A percentile compares a stretch with the other conserved stretches of the same genome.
Evolutionary conservation across 2,888 invertebrate species (phyloP).

Genomic region (Hirtodrosophila cameraria): DNA sequence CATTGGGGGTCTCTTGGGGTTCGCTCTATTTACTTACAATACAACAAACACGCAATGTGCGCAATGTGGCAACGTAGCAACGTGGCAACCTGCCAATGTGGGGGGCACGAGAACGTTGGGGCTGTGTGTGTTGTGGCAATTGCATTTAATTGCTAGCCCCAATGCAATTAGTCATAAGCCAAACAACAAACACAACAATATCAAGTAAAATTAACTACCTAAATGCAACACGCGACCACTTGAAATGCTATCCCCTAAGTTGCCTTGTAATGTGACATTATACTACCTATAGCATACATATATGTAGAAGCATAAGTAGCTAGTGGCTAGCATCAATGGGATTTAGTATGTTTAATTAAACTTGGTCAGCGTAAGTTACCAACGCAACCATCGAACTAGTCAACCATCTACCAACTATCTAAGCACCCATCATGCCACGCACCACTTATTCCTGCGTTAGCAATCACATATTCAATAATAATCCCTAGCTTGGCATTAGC

Average conservation of each 20-base stretch:
- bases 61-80: constrained; percentile 2
- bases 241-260: constrained; percentile 52
- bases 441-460: constrained; percentile 29
- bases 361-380: constrained; percentile 36
- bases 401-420: neutral
- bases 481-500: constrained; percentile 47
- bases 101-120: neutral
- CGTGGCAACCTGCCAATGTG: too few species aligned
- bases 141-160: constrained; percentile 56
- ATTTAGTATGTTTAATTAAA: constrained; percentile 33
- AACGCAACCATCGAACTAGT: neutral
- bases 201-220: constrained; percentile 22
- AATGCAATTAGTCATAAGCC: constrained; percentile 69
- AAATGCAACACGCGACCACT: constrained; percentile 57
- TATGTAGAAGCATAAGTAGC: constrained; percentile 11
- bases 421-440: constrained; percentile 22
- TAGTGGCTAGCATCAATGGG: neutral
- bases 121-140: constrained; percentile 25
- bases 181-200: constrained; percentile 12
- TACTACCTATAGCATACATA: neutral
- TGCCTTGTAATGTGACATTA: constrained; percentile 61
- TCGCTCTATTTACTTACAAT: constrained; percentile 5
- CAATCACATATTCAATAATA: constrained; percentile 50
- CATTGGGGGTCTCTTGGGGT: constrained; percentile 41
- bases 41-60: constrained; percentile 43